Evolutionary conservation across 2,113 vertebrate genomes (phyloP), one percentile per base, ranked within the genome.

Genomic region (Collichthys lucidus): DNA sequence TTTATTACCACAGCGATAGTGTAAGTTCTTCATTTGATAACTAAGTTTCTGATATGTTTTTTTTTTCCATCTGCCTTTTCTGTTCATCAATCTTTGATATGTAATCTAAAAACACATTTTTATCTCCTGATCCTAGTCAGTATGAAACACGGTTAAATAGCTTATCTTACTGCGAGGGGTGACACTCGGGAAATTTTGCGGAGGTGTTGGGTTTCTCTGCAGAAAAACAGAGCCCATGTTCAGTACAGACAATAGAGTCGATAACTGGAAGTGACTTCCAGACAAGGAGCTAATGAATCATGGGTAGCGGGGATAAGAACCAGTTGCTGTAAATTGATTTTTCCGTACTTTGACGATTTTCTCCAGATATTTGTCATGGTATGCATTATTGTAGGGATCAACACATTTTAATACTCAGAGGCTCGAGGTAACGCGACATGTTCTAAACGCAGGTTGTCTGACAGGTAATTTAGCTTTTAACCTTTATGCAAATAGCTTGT

Each of bases 181-280:
- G 35, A 56, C 20, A 47, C 64, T 57, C 26, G 47, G 19, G 40
- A 46, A 46, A 73, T 73, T 46, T 17, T 76, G 55, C 7, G n/a
- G 31, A 0, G 16, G 31, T 56, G 16, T 53, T 78, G 22, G 15
- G 44, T 85, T 65, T 59, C 49, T 72, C 49, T 72, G 66, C 40
- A 53, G 74, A 50, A 53, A 74, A 65, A 57, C 20, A 61, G 24
- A 35, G 22, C 68, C 20, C 22, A 4, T 50, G 44, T 60, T 74
- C 47, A 49, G 42, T 22, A 15, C 24, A 46, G 79, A 82, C 55
- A 70, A 16, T 11, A 66, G 68, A 64, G 56, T 78, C 66, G 50
- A 74, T 77, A 80, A 81, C 44, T 42, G 50, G 50, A 57, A 75
- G 65, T 55, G 65, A 63, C 40, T 19, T 49, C n/a, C 29, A 62